phyloP scores from a whole-genome alignment of 2,888 invertebrate species.

The Torymus aiolomorphi region DNA sequence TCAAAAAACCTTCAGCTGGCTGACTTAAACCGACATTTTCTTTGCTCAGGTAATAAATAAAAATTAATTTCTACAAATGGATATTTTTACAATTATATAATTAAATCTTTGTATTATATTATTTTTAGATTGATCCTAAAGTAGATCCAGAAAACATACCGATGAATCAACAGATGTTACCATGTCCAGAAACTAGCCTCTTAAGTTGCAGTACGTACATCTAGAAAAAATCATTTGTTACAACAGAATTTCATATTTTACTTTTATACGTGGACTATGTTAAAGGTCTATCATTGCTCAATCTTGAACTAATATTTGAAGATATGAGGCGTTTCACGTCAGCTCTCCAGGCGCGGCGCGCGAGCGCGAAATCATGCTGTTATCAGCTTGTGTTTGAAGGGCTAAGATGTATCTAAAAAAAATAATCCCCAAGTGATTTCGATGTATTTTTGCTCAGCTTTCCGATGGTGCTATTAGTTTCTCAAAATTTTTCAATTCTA shows the following conservation, averaged over 20 bases:
- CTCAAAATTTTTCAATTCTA: too few relatives aligned
- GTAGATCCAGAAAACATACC: conserved; percentile 71
- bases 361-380: too few relatives aligned
- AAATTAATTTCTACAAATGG: conserved; percentile 75
- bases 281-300: conserved; percentile 89
- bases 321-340: too few relatives aligned
- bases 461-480: too few relatives aligned
- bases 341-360: too few relatives aligned
- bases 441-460: too few relatives aligned
- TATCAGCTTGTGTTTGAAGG: too few relatives aligned
- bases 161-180: conserved; percentile 70
- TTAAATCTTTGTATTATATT: too few relatives aligned
- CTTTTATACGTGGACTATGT: conserved; percentile 89
- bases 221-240: conserved; percentile 80
- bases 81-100: too few relatives aligned
- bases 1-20: conserved; percentile 91
- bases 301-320: conserved; percentile 90
- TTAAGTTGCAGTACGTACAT: conserved; percentile 63
- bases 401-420: too few relatives aligned
- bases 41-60: conserved; percentile 82
- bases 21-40: conserved; percentile 89
- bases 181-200: conserved; percentile 71
- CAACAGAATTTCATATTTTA: conserved; percentile 94
- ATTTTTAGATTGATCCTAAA: conserved; percentile 69
- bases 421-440: too few relatives aligned